A percentile compares a stretch with the other conserved stretches of the same genome.
These are phyloP conservation scores for Nephrotoma flavescens DNA, from an alignment of 2,888 invertebrate species.

Conservation along the genomic window DNA sequence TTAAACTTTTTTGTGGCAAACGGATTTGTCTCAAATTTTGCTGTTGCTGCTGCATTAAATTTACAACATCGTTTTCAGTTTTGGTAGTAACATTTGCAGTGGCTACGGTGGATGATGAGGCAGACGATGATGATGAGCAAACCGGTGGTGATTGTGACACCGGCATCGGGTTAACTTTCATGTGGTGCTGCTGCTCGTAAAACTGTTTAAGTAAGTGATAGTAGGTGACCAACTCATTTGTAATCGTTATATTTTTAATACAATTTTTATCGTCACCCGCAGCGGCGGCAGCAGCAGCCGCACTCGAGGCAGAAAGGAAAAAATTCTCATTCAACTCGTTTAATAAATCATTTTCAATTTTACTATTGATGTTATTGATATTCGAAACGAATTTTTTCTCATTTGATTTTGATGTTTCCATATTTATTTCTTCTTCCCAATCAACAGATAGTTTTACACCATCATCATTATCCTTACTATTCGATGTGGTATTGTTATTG, in stretches of 20 bases:
- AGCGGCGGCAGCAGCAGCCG: not conserved
- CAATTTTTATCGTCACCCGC: not conserved
- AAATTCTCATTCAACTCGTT: not conserved
- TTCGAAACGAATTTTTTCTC: not conserved
- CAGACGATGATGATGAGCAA: not conserved
- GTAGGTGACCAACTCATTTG: conserved; percentile 9
- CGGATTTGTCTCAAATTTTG: not conserved
- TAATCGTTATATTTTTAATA: conserved; percentile 5
- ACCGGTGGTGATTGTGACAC: not conserved
- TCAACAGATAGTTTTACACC: not conserved
- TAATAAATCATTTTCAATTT: not conserved
- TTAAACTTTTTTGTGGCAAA: not conserved
- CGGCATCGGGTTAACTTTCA: not conserved
- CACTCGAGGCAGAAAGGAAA: not conserved
- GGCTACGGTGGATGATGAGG: not conserved
- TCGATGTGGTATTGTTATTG: not conserved
- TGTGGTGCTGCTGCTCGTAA: conserved; percentile 1
- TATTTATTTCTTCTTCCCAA: conserved; percentile 7
- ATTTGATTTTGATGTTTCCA: not conserved
- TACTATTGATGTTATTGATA: not conserved
- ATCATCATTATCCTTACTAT: not conserved
- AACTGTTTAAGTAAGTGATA: conserved; percentile 7
- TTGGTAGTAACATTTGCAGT: not conserved
- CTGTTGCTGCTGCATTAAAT: not conserved
- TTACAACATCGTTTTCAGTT: not conserved